These are phyloP conservation scores for Psilanteris sp. DNA, from an alignment of 1,140 invertebrate species.

Conservation along the genomic window DNA sequence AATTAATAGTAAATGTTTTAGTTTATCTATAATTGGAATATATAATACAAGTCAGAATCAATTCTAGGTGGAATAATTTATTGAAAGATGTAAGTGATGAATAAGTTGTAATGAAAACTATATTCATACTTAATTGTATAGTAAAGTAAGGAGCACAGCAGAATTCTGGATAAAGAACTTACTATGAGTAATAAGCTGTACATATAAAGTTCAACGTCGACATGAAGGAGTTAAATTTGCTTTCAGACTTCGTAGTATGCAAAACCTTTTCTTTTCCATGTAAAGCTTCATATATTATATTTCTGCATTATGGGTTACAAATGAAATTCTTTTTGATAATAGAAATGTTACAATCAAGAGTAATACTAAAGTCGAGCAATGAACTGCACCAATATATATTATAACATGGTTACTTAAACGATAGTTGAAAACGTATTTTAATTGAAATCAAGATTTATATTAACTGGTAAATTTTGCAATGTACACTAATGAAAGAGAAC, in stretches of 20 bases:
- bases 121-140: too few species aligned
- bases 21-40: too few species aligned
- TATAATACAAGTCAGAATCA: too few species aligned
- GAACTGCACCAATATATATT: conserved; percentile 34
- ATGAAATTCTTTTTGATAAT: conserved; percentile 37
- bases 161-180: conserved; percentile 4
- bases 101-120: too few species aligned
- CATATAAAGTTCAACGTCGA: neutral
- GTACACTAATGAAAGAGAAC: conserved; percentile 13
- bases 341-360: conserved; percentile 17
- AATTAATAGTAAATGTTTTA: too few species aligned
- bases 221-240: conserved; percentile 10
- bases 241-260: neutral
- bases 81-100: too few species aligned
- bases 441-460: conserved; percentile 29
- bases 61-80: too few species aligned
- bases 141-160: too few species aligned
- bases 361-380: conserved; percentile 6
- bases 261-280: conserved; percentile 15
- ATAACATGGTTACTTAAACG: conserved; percentile 14
- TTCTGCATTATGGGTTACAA: conserved; percentile 24
- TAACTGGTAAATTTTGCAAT: conserved; percentile 17
- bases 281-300: conserved; percentile 18
- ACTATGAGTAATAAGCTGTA: conserved; percentile 6
- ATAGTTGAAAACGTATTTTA: conserved; percentile 14